phyloP scores from a whole-genome alignment of 2,888 invertebrate species.

The Drosophila aldrichi region DNA sequence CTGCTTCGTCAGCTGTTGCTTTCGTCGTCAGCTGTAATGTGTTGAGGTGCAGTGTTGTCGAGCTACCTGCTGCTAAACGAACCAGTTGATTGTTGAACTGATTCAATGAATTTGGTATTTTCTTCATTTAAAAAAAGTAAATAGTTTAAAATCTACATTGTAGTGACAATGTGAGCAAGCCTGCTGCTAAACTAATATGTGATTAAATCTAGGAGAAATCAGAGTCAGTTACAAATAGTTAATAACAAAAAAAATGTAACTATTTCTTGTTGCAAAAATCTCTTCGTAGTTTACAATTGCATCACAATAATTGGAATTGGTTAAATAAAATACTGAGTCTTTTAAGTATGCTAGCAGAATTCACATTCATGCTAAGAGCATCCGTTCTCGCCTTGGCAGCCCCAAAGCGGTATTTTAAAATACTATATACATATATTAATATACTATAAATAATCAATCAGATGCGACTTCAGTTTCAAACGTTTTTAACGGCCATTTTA shows the following conservation, averaged over 20 bases:
- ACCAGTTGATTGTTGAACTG: constrained; percentile 9
- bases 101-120: constrained; percentile 4
- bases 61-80: background rate
- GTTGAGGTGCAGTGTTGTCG: constrained; percentile 44
- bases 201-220: background rate
- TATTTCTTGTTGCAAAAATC: too few relatives aligned
- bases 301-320: background rate
- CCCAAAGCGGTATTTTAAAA: background rate
- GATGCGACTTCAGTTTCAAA: background rate
- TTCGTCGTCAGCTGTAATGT: constrained; percentile 61
- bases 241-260: background rate
- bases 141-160: background rate
- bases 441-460: background rate
- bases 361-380: too few relatives aligned
- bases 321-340: background rate
- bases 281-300: background rate
- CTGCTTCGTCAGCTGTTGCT: constrained; percentile 65
- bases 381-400: background rate
- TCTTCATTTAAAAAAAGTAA: background rate
- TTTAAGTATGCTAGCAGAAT: background rate
- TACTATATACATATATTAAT: too few relatives aligned
- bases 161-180: background rate
- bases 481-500: background rate
- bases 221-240: background rate
- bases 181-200: background rate